phyloP scores from a whole-genome alignment of 2,113 vertebrate species.

The Girardinichthys multiradiatus region DNA sequence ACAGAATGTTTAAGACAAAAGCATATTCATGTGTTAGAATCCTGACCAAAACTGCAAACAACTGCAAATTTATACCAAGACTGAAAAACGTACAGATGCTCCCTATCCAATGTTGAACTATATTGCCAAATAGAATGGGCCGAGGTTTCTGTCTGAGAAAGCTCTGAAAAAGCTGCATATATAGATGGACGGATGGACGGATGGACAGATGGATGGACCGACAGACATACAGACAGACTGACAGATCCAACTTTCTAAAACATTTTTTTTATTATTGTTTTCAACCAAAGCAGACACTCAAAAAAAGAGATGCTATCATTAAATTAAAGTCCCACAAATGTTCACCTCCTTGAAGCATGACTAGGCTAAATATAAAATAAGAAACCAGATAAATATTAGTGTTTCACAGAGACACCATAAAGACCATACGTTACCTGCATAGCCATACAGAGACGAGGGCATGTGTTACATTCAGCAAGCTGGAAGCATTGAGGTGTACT shows the following conservation, averaged over 20 bases:
- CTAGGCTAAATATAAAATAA: constrained; percentile 41
- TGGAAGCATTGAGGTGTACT: constrained; percentile 66
- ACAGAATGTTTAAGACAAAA: too few relatives aligned
- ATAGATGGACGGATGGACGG: too few relatives aligned
- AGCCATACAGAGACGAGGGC: constrained; percentile 57
- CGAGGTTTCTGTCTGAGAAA: not conserved
- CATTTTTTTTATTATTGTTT: constrained; percentile 53
- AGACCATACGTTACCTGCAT: constrained; percentile 28
- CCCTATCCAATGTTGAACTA: too few relatives aligned
- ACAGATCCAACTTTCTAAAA: constrained; percentile 9
- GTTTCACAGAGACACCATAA: constrained; percentile 39
- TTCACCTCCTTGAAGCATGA: constrained; percentile 25
- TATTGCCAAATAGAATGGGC: too few relatives aligned
- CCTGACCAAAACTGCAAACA: too few relatives aligned
- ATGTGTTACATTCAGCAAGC: constrained; percentile 70
- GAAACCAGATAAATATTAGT: constrained; percentile 27
- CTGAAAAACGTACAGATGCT: too few relatives aligned
- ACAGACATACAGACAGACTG: not conserved
- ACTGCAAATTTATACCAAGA: too few relatives aligned
- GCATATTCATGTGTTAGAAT: too few relatives aligned
- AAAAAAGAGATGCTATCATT: constrained; percentile 51
- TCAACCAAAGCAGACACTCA: constrained; percentile 58
- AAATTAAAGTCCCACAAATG: constrained; percentile 43
- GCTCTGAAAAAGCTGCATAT: too few relatives aligned
- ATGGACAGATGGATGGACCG: not conserved